A percentile compares a stretch with the other conserved stretches of the same genome.
phyloP scores from a whole-genome alignment of 2,888 invertebrate genomes.

The Leptothorax acervorum region DNA sequence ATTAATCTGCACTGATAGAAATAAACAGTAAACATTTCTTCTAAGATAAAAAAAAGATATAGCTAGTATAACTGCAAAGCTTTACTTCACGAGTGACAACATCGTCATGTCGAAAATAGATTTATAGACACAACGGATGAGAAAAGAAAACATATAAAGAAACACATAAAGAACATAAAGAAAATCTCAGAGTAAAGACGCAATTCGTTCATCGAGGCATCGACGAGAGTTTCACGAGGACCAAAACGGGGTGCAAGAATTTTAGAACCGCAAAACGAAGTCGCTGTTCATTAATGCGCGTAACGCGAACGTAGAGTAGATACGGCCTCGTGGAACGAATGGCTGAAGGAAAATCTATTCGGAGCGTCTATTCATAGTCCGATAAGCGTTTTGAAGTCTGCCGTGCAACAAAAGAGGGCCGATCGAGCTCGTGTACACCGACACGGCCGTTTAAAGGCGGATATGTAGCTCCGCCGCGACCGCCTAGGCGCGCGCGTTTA shows the following conservation, averaged over 20 bases:
- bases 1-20: too few relatives aligned
- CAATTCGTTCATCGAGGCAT: not conserved
- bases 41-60: not conserved
- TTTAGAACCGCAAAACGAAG: not conserved
- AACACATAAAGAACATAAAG: too few relatives aligned
- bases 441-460: constrained; percentile 44
- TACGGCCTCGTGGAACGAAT: constrained; percentile 47
- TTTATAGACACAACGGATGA: not conserved
- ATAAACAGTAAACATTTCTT: not conserved
- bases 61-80: not conserved
- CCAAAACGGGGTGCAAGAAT: not conserved
- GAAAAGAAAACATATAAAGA: not conserved
- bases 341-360: constrained; percentile 75
- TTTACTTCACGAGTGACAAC: not conserved
- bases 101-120: not conserved
- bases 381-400: constrained; percentile 75
- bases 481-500: constrained; percentile 2
- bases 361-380: constrained; percentile 80
- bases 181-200: not conserved
- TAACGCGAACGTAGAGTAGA: constrained; percentile 17
- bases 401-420: constrained; percentile 70
- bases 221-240: not conserved
- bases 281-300: constrained; percentile 31
- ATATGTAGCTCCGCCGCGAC: not conserved
- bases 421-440: constrained; percentile 50